A percentile compares a stretch with the other conserved stretches of the same genome.
These are phyloP conservation scores for Dicrurus megarhynchus DNA, from an alignment of 2,113 vertebrate species.

Conservation along the genomic window DNA sequence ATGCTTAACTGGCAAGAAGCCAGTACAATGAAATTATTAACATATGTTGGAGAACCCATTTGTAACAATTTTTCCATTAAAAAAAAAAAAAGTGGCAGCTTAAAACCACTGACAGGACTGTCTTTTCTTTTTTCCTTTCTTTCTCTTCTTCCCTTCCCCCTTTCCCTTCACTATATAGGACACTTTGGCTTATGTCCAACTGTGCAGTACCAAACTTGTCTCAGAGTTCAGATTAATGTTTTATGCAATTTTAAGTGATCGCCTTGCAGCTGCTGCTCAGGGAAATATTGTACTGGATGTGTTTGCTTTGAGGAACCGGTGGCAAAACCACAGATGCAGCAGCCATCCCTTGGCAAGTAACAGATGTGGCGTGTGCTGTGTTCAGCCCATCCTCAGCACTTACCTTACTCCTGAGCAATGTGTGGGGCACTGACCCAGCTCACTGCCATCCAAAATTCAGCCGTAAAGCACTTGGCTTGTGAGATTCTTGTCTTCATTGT, in stretches of 20 bases:
- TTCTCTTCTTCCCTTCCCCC: conserved; percentile 1
- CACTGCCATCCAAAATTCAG: neutral
- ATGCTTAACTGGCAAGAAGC: conserved; percentile 77
- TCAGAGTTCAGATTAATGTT: conserved; percentile 62
- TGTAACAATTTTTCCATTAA: conserved; percentile 79
- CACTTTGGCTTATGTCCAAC: conserved; percentile 34
- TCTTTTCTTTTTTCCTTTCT: conserved; percentile 53
- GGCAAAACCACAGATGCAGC: conserved; percentile 36
- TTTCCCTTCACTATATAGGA: conserved; percentile 18
- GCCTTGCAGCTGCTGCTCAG: conserved; percentile 24
- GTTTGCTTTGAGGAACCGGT: neutral
- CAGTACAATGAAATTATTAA: conserved; percentile 81
- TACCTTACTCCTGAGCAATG: conserved; percentile 2
- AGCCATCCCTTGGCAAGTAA: neutral
- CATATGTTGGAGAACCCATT: conserved; percentile 82
- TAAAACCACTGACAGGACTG: conserved; percentile 76
- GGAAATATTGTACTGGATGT: neutral
- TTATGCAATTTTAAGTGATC: conserved; percentile 51
- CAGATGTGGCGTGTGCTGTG: neutral
- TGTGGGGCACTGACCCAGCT: neutral
- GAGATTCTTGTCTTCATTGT: neutral
- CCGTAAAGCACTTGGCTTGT: neutral
- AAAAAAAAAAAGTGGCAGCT: conserved; percentile 63
- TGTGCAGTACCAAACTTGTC: conserved; percentile 40
- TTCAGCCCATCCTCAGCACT: neutral